These are phyloP conservation scores for Drosophila parthenogenetica DNA, from an alignment of 2,888 invertebrate genomes.

Conservation along the genomic window DNA sequence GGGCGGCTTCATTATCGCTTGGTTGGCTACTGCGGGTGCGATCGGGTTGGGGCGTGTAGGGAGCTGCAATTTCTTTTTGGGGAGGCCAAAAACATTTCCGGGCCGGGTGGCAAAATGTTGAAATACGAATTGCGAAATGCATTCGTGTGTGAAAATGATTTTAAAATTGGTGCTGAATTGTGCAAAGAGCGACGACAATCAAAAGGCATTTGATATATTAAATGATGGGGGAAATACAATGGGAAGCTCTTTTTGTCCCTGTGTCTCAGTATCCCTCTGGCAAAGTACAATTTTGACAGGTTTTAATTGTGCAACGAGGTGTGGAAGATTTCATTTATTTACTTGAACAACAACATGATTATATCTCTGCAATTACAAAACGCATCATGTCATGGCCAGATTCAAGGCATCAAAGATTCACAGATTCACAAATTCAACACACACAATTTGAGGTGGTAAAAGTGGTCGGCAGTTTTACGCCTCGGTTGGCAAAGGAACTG, in stretches of 20 bases:
- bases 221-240: slow-evolving; percentile 42
- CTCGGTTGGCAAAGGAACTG: slow-evolving; percentile 66
- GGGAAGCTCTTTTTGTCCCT: slow-evolving; percentile 6
- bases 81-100: slow-evolving; percentile 65
- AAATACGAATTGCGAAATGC: slow-evolving; percentile 57
- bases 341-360: slow-evolving; percentile 26
- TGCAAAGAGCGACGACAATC: slow-evolving; percentile 66
- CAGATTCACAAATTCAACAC: slow-evolving; percentile 39
- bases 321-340: slow-evolving; percentile 44
- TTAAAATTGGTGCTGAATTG: slow-evolving; percentile 71
- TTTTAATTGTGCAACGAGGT: slow-evolving; percentile 75
- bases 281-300: slow-evolving; percentile 72
- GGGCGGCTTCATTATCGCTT: slow-evolving; percentile 58
- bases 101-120: slow-evolving; percentile 19
- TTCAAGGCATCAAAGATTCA: slow-evolving; percentile 12
- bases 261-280: background rate
- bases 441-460: slow-evolving; percentile 18
- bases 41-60: background rate
- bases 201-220: slow-evolving; percentile 63
- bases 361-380: slow-evolving; percentile 63
- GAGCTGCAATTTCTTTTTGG: slow-evolving; percentile 41
- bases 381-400: slow-evolving; percentile 66
- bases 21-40: slow-evolving; percentile 11
- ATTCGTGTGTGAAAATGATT: slow-evolving; percentile 81
- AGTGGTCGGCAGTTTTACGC: slow-evolving; percentile 57